Conservation (phyloP, 2,888 invertebrate genomes). For the Mythimna impura region DNA sequence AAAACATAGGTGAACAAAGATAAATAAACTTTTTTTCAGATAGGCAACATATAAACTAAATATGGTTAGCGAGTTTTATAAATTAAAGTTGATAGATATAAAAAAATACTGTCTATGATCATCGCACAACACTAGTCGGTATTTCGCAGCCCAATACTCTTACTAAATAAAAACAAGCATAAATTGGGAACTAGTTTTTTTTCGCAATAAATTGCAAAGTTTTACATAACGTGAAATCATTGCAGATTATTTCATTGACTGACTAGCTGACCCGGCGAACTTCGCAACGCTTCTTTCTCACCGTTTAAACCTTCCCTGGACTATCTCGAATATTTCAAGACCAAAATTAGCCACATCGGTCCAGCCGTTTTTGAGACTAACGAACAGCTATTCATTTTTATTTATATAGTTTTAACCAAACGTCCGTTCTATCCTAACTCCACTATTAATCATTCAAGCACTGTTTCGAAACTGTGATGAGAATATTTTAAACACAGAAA, state of each 20-base stretch:
- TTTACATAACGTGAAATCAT: conserved; percentile 31
- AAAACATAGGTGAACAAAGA: background rate
- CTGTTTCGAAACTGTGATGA: background rate
- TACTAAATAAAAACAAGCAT: conserved; percentile 29
- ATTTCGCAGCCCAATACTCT: conserved; percentile 18
- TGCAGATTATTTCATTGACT: conserved; percentile 24
- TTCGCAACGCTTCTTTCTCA: too few species aligned
- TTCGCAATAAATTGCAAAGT: conserved; percentile 29
- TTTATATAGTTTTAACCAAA: conserved; percentile 10
- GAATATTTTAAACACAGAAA: background rate
- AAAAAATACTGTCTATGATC: background rate
- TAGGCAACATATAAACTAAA: background rate
- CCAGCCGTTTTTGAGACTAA: too few species aligned
- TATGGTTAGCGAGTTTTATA: background rate
- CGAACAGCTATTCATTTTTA: too few species aligned
- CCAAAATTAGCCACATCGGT: too few species aligned
- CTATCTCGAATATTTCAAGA: too few species aligned
- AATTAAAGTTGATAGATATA: background rate
- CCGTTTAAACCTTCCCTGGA: too few species aligned
- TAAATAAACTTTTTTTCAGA: background rate
- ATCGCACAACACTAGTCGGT: conserved; percentile 10
- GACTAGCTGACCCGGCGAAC: background rate
- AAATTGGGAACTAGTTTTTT: conserved; percentile 29
- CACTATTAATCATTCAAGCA: conserved; percentile 1
- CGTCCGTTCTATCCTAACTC: background rate